phyloP scores from a whole-genome alignment of 1,140 invertebrate genomes.

The Whitmania pigra region DNA sequence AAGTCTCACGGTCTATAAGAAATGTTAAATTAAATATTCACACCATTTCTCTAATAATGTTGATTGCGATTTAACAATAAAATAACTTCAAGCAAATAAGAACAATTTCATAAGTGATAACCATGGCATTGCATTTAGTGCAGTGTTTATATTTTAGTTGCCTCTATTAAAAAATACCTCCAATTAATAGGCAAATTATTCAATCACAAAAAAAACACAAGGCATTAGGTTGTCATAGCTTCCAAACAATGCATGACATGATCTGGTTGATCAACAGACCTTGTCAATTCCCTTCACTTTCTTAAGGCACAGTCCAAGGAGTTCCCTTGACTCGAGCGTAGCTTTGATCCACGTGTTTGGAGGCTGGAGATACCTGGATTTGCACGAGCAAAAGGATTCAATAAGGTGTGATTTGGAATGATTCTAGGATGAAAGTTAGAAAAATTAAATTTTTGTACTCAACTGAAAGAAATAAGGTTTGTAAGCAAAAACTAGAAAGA shows the following conservation, averaged over 20 bases:
- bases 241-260: not conserved
- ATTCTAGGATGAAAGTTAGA: not conserved
- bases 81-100: not conserved
- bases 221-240: too few species aligned
- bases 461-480: not conserved
- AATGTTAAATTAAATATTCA: not conserved
- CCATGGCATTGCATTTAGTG: too few species aligned
- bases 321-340: conserved; percentile 77
- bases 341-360: conserved; percentile 79
- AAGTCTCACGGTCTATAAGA: conserved; percentile 47
- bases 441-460: too few species aligned
- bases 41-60: not conserved
- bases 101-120: too few species aligned
- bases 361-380: conserved; percentile 73
- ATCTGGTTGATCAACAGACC: conserved; percentile 42
- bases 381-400: not conserved
- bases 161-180: too few species aligned
- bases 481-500: not conserved
- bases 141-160: not conserved
- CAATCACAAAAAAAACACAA: too few species aligned
- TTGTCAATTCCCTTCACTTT: conserved; percentile 80
- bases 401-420: not conserved
- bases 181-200: too few species aligned
- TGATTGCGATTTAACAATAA: not conserved
- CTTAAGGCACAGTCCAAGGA: conserved; percentile 81